Evolutionary conservation across 2,888 invertebrate species (phyloP).

Genomic region (Hemithea aestivaria): DNA sequence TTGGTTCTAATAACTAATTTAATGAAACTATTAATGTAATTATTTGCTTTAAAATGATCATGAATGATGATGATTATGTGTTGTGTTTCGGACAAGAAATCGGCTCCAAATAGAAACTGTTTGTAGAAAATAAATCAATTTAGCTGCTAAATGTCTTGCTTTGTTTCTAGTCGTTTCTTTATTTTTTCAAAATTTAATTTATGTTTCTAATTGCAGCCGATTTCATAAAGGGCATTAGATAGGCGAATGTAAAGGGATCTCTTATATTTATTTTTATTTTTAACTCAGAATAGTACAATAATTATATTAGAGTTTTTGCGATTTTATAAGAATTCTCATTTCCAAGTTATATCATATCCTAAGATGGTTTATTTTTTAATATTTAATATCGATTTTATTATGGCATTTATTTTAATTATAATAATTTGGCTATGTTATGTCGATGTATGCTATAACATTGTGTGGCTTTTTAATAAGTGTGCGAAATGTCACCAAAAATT

Average conservation of each 20-base stretch:
- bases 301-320: slow-evolving; percentile 4
- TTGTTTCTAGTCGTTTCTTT: slow-evolving; percentile 14
- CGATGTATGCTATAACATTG: no score
- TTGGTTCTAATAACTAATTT: no score
- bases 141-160: background rate
- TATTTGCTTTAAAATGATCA: no score
- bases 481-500: no score
- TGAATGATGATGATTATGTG: no score
- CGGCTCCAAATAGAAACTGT: no score
- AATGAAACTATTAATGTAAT: no score
- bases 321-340: slow-evolving; percentile 1
- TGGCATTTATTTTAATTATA: slow-evolving; percentile 30
- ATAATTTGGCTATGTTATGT: background rate
- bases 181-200: slow-evolving; percentile 1
- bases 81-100: no score
- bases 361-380: slow-evolving; percentile 10
- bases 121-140: no score
- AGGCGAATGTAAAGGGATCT: slow-evolving; percentile 48
- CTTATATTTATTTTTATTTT: slow-evolving; percentile 41
- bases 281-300: slow-evolving; percentile 20
- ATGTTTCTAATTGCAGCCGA: slow-evolving; percentile 5
- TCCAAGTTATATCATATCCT: slow-evolving; percentile 10
- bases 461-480: no score
- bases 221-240: slow-evolving; percentile 37
- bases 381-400: slow-evolving; percentile 16